Evolutionary conservation across 2,888 invertebrate genomes (phyloP), one percentile per base, ranked within the genome.

Genomic region (Hyles lineata): DNA sequence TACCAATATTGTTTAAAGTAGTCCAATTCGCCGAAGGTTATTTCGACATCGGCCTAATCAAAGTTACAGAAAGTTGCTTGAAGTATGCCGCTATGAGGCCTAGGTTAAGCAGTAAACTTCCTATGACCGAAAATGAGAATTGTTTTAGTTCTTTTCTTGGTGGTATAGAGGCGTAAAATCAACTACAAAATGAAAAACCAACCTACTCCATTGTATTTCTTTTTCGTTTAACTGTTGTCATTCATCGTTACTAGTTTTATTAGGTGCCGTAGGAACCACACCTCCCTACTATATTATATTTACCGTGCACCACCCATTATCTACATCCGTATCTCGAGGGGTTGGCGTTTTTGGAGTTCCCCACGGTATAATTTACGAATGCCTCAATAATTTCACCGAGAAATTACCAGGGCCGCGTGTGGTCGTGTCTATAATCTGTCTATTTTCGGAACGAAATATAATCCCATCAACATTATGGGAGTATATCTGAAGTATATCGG

Each of bases 311-410:
- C 23, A 2, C 23, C 17, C 74, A 81, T 83, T 85, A 87, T 87
- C 88, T 72, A 70, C 73, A 73, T 78, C 62, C 74, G 63, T 74
- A 86, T 87, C 85, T 83, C 73, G 79, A 85, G 82, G 87, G 88
- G 83, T 80, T 81, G 69, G 70, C 75, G 73, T 70, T 75, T 63
- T 55, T n/a, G 17, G 17, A 74, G 72, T 74, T 75, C 81, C 82
- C 77, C 73, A 75, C 74, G 76, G 75, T 72, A 74, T 83, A 83
- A 82, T 83, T 83, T 80, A 80, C 81, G 75, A 76, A 76, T 71
- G 73, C 76, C 74, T 79, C 80, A 79, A 79, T 76, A 83, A 77
- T 78, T 82, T 77, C 73, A 73, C 60, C 75, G 79, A 80, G 78
- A 76, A 17, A 63, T 63, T 43, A 63, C 67, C 23, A 77, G 77